Evolutionary conservation across 2,888 invertebrate species (phyloP).

Genomic region (Hipparchia sbordonii): DNA sequence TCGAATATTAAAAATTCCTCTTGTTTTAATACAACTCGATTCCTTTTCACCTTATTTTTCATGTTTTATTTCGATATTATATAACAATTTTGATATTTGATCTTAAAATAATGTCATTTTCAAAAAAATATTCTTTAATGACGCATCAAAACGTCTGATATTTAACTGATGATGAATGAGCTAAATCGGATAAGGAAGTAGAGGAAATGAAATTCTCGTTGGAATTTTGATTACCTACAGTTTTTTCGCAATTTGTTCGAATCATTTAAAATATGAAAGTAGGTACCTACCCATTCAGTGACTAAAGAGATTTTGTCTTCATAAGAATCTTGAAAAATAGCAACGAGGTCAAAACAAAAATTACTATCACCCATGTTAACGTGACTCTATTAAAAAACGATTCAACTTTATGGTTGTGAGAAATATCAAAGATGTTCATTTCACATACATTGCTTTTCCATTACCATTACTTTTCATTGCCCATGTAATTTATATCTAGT

Average conservation of each 20-base stretch:
- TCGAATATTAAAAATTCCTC: background rate
- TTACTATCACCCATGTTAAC: background rate
- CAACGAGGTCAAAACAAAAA: slow-evolving; percentile 6
- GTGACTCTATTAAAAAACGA: slow-evolving; percentile 7
- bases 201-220: slow-evolving; percentile 27
- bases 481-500: background rate
- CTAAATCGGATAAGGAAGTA: slow-evolving; percentile 21
- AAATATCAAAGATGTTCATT: slow-evolving; percentile 1
- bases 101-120: slow-evolving; percentile 23
- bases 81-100: slow-evolving; percentile 41
- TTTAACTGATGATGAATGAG: slow-evolving; percentile 33
- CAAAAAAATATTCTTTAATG: slow-evolving; percentile 27
- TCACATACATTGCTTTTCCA: slow-evolving; percentile 6
- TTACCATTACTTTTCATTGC: slow-evolving; percentile 12
- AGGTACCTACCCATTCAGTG: background rate
- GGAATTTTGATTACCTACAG: slow-evolving; percentile 12
- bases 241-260: slow-evolving; percentile 17
- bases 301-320: slow-evolving; percentile 4
- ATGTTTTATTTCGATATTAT: slow-evolving; percentile 3
- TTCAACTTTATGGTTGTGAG: slow-evolving; percentile 14
- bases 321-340: slow-evolving; percentile 1
- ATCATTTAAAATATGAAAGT: background rate
- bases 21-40: background rate
- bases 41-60: background rate
- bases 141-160: slow-evolving; percentile 27